A percentile compares a stretch with the other conserved stretches of the same genome.
These are phyloP conservation scores for Rhizomys pruinosus DNA, from an alignment of 2,113 vertebrate species.

Conservation along the genomic window DNA sequence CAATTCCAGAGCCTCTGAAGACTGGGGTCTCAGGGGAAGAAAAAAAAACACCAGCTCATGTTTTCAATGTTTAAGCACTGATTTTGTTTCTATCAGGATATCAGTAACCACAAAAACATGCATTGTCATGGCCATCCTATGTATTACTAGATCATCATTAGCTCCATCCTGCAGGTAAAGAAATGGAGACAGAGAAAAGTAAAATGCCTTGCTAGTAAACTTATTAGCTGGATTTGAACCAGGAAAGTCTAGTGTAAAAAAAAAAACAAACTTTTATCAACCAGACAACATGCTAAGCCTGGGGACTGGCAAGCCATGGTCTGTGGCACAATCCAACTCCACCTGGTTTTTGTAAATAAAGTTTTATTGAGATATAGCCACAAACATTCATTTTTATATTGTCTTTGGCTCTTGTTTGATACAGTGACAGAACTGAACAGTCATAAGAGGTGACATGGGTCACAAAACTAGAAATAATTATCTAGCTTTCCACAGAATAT, in stretches of 20 bases:
- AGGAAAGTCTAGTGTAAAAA: no score
- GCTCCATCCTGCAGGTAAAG: conserved; percentile 30
- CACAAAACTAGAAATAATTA: conserved; percentile 51
- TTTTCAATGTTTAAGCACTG: background rate
- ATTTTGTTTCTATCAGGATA: background rate
- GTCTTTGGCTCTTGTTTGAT: background rate
- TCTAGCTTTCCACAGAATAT: conserved; percentile 29
- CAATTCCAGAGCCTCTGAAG: background rate
- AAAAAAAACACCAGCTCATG: background rate
- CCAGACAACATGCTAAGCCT: background rate
- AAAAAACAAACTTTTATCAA: background rate
- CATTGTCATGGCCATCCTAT: background rate
- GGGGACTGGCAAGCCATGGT: background rate
- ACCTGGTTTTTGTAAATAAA: conserved; percentile 49
- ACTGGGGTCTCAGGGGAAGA: background rate
- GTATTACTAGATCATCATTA: background rate
- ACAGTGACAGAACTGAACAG: background rate
- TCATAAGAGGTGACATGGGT: conserved; percentile 18
- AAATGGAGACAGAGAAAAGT: background rate
- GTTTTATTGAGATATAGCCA: conserved; percentile 41
- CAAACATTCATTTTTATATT: background rate
- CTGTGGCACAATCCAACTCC: background rate
- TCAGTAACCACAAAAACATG: background rate
- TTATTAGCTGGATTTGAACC: background rate
- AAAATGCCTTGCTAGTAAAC: background rate